Conservation (phyloP, 2,888 invertebrate genomes). For the Leucozona laternaria region DNA sequence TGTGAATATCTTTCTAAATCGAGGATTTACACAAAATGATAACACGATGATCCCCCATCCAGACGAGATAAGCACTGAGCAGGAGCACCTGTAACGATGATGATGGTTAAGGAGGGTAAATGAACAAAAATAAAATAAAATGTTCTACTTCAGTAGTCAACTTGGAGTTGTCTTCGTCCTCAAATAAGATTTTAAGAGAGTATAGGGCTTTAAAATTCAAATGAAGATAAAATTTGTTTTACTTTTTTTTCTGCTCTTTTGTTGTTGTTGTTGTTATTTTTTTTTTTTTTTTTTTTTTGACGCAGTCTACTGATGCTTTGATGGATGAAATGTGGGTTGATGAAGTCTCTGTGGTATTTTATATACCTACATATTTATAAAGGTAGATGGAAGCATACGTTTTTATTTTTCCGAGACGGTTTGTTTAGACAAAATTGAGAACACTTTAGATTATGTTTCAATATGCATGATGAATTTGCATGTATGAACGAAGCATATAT, state of each 20-base stretch:
- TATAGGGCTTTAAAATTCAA: slow-evolving; percentile 20
- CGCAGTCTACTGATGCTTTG: slow-evolving; percentile 14
- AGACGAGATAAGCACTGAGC: too few species aligned
- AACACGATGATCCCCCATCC: slow-evolving; percentile 60
- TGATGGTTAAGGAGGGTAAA: not conserved
- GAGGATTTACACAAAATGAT: slow-evolving; percentile 67
- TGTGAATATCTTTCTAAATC: slow-evolving; percentile 71
- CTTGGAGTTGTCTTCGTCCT: slow-evolving; percentile 4
- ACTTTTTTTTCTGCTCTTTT: slow-evolving; percentile 3
- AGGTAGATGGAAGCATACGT: not conserved
- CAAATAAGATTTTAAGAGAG: not conserved
- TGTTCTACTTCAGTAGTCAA: slow-evolving; percentile 30
- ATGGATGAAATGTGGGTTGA: slow-evolving; percentile 35
- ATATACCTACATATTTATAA: too few species aligned
- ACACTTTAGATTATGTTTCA: slow-evolving; percentile 27
- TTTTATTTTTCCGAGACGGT: not conserved
- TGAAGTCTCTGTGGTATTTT: slow-evolving; percentile 18
- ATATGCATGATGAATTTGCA: slow-evolving; percentile 25
- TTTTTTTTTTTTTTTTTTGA: not conserved
- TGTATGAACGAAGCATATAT: slow-evolving; percentile 4
- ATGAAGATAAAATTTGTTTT: slow-evolving; percentile 30
- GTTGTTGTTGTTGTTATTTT: not conserved
- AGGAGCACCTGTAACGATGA: slow-evolving; percentile 58
- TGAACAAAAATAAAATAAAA: slow-evolving; percentile 2
- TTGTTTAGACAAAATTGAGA: slow-evolving; percentile 29